phyloP scores from a whole-genome alignment of 2,113 vertebrate species.

The Lichenostomus cassidix region DNA sequence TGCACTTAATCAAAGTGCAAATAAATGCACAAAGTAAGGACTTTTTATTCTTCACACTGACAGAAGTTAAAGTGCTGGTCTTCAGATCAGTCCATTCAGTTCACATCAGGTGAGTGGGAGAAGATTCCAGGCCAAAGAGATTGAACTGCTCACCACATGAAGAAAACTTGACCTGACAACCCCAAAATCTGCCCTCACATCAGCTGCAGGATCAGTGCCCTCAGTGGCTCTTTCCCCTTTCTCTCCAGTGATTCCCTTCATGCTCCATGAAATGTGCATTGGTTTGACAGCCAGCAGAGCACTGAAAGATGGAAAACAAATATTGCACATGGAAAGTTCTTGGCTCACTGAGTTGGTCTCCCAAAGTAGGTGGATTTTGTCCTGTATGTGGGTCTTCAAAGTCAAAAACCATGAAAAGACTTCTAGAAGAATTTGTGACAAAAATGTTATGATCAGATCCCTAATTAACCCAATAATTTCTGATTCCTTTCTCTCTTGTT shows the following conservation, averaged over 20 bases:
- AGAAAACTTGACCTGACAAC: conserved; percentile 49
- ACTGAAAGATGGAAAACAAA: neutral
- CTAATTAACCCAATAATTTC: neutral
- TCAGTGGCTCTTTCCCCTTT: conserved; percentile 3
- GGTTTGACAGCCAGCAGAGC: conserved; percentile 30
- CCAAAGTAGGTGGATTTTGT: neutral
- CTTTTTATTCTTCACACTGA: neutral
- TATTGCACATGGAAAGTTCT: neutral
- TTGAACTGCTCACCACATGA: neutral
- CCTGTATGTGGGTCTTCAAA: neutral
- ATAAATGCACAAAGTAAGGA: neutral
- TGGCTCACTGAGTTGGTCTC: neutral
- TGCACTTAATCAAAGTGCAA: neutral
- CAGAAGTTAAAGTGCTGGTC: neutral
- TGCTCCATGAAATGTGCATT: conserved; percentile 18
- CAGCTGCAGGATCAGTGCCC: neutral
- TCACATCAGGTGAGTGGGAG: conserved; percentile 4
- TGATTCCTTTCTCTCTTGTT: neutral
- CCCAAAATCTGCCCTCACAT: neutral
- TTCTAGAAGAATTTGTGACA: neutral
- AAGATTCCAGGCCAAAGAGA: neutral
- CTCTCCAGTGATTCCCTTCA: conserved; percentile 17
- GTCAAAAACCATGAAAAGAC: rapidly evolving
- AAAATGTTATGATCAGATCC: neutral
- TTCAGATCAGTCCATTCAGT: neutral